These are phyloP conservation scores for Mungos mungo DNA, from an alignment of 2,113 vertebrate genomes.

Conservation along the genomic window DNA sequence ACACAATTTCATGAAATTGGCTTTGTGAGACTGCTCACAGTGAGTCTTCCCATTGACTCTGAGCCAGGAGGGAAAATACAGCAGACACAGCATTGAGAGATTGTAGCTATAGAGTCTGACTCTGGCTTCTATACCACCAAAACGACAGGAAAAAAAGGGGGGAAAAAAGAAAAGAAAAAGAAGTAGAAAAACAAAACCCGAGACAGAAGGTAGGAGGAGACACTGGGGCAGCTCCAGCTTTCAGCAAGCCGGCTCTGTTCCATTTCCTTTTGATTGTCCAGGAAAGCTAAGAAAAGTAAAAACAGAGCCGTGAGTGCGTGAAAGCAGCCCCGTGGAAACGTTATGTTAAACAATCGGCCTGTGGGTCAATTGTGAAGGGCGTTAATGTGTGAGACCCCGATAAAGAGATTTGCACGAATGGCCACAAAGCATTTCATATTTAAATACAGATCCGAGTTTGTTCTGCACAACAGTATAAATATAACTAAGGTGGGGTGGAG, in stretches of 20 bases:
- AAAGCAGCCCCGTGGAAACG: slow-evolving; percentile 61
- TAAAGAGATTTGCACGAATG: slow-evolving; percentile 74
- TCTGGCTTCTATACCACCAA: slow-evolving; percentile 62
- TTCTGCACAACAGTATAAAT: slow-evolving; percentile 82
- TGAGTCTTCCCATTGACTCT: slow-evolving; percentile 58
- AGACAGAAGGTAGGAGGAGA: slow-evolving; percentile 81
- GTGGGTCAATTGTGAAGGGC: slow-evolving; percentile 66
- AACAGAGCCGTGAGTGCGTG: slow-evolving; percentile 53
- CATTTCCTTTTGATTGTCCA: slow-evolving; percentile 81
- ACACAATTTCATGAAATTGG: slow-evolving; percentile 22
- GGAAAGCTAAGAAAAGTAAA: slow-evolving; percentile 78
- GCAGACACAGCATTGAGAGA: slow-evolving; percentile 57
- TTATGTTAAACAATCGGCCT: slow-evolving; percentile 58
- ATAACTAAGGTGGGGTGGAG: slow-evolving; percentile 84
- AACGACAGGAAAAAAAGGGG: not conserved
- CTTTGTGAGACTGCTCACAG: slow-evolving; percentile 45
- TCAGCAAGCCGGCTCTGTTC: slow-evolving; percentile 64
- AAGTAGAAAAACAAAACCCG: slow-evolving; percentile 69
- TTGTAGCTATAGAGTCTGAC: slow-evolving; percentile 66
- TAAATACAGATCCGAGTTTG: slow-evolving; percentile 76
- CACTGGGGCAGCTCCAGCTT: slow-evolving; percentile 74
- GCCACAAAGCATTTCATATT: slow-evolving; percentile 78
- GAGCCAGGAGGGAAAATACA: slow-evolving; percentile 67
- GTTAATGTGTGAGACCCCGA: slow-evolving; percentile 74
- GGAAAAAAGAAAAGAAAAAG: not conserved